phyloP scores from a whole-genome alignment of 2,797 vertebrate species.

The Somateria mollissima region DNA sequence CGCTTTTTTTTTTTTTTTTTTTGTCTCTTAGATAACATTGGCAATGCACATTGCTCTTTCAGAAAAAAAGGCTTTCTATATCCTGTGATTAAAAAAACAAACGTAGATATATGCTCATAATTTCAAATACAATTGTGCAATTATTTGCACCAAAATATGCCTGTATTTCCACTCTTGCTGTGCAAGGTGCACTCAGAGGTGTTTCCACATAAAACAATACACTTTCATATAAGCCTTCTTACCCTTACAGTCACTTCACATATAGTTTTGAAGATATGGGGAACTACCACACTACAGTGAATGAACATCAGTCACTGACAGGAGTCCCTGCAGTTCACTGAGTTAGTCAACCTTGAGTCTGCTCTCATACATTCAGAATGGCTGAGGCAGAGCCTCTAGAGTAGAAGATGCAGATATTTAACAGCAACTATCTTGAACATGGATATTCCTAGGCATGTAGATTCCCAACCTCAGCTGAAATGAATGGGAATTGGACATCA shows the following conservation, averaged over 20 bases:
- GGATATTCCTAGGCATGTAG: not conserved
- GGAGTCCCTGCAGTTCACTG: not conserved
- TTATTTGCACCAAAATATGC: not conserved
- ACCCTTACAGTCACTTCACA: not conserved
- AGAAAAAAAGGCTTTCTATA: not conserved
- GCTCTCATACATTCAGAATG: not conserved
- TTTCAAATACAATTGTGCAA: not conserved
- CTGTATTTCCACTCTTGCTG: not conserved
- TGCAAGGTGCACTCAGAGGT: not conserved
- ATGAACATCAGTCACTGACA: not conserved
- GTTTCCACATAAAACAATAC: not conserved
- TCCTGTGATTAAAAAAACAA: not conserved
- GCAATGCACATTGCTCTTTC: not conserved
- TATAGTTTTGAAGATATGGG: not conserved
- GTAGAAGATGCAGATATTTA: not conserved
- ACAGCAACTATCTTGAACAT: not conserved
- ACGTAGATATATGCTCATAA: not conserved
- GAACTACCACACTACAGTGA: not conserved
- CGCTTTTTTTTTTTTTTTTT: not conserved
- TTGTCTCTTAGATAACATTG: not conserved
- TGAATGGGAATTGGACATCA: accelerated
- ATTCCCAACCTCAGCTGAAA: not conserved
- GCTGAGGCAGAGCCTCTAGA: not conserved
- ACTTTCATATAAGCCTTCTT: not conserved
- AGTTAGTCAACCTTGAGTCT: not conserved